phyloP scores from a whole-genome alignment of 2,113 vertebrate genomes.

The Sceloporus undulatus region DNA sequence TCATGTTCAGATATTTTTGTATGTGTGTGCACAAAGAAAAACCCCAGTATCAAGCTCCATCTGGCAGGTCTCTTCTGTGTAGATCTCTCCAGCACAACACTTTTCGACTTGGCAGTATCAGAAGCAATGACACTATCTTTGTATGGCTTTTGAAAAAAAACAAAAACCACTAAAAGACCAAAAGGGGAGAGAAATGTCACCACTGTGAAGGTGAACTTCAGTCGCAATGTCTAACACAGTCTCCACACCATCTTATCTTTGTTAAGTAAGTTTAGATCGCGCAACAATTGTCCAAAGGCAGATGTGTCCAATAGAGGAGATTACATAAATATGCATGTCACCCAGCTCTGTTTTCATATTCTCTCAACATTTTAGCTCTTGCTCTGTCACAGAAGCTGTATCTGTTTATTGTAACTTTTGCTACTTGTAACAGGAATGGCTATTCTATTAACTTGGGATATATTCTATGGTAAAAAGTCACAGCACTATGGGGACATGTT shows the following conservation, averaged over 20 bases:
- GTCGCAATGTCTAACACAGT: constrained; percentile 56
- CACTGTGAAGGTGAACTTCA: constrained; percentile 72
- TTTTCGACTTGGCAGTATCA: constrained; percentile 70
- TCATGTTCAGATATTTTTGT: constrained; percentile 66
- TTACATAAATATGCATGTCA: constrained; percentile 56
- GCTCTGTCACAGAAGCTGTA: background rate
- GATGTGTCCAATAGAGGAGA: constrained; percentile 41
- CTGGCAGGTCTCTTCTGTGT: constrained; percentile 66
- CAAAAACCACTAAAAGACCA: constrained; percentile 50
- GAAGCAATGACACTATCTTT: constrained; percentile 69
- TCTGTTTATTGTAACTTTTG: background rate
- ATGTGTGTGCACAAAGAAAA: constrained; percentile 10
- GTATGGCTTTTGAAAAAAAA: constrained; percentile 56
- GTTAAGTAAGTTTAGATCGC: constrained; percentile 61
- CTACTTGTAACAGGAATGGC: background rate
- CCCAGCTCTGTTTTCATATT: constrained; percentile 26
- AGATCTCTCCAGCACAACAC: constrained; percentile 62
- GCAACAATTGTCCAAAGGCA: constrained; percentile 52
- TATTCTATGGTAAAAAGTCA: constrained; percentile 18
- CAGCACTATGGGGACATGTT: background rate
- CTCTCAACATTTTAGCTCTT: background rate
- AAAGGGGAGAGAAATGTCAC: constrained; percentile 63
- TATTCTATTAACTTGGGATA: constrained; percentile 2
- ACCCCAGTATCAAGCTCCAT: constrained; percentile 60
- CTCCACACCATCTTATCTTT: constrained; percentile 70